Evolutionary conservation across 2,797 vertebrate species (phyloP).

Genomic region (Sylvia borin): DNA sequence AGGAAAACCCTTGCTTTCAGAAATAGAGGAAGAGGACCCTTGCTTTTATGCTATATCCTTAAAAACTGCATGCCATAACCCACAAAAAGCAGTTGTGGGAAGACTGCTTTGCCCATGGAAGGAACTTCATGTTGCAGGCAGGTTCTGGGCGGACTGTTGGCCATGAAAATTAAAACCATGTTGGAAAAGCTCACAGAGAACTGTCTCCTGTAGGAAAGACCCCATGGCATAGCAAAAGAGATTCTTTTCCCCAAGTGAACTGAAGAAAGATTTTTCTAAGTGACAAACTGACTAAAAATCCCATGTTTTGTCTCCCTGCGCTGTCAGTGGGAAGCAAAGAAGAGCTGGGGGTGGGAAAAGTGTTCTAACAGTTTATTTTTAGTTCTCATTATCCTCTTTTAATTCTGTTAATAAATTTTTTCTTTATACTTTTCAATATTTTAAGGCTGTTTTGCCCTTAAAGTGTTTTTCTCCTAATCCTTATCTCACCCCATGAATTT

Average conservation of each 20-base stretch:
- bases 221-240: background rate
- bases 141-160: rapidly evolving
- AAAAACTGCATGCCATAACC: background rate
- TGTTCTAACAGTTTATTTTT: background rate
- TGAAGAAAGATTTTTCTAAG: background rate
- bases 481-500: background rate
- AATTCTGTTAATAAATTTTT: background rate
- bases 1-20: background rate
- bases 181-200: background rate
- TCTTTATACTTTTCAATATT: background rate
- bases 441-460: background rate
- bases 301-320: background rate
- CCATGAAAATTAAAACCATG: background rate
- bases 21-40: background rate
- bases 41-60: background rate
- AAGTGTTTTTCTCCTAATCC: background rate
- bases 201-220: background rate
- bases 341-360: too few relatives aligned
- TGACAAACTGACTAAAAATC: background rate
- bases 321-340: background rate
- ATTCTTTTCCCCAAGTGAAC: background rate
- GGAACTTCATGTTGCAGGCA: background rate
- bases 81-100: background rate
- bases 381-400: background rate
- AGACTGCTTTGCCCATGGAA: background rate